Evolutionary conservation across 2,888 invertebrate genomes (phyloP).

Genomic region (Frankliniella intonsa): DNA sequence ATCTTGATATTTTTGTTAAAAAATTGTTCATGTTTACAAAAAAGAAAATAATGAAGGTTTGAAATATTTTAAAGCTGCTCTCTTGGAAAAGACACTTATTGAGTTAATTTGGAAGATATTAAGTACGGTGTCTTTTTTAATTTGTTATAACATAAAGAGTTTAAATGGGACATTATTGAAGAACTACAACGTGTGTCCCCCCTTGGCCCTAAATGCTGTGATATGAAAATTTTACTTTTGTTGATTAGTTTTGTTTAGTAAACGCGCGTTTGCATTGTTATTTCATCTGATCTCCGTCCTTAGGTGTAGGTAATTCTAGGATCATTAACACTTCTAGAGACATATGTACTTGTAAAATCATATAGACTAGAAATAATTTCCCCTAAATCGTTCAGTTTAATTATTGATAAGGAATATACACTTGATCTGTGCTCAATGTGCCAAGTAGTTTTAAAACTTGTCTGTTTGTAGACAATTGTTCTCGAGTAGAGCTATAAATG

Average conservation of each 20-base stretch:
- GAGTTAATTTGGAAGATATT: too few species aligned
- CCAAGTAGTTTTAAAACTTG: not conserved
- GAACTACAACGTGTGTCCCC: not conserved
- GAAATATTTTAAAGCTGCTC: too few species aligned
- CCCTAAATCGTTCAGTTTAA: not conserved
- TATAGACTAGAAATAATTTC: not conserved
- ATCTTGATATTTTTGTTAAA: not conserved
- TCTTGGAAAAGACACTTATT: too few species aligned
- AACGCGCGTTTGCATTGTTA: not conserved
- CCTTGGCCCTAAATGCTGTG: not conserved
- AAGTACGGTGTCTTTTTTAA: not conserved
- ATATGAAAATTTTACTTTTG: not conserved
- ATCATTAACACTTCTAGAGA: too few species aligned
- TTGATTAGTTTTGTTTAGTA: not conserved
- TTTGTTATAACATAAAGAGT: slow-evolving; percentile 18
- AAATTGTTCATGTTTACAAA: not conserved
- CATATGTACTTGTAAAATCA: not conserved
- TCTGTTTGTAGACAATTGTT: too few species aligned
- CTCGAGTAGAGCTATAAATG: not conserved
- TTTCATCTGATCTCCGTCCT: not conserved
- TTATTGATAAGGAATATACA: not conserved
- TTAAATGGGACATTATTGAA: not conserved
- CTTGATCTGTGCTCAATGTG: slow-evolving; percentile 6
- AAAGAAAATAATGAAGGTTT: not conserved
- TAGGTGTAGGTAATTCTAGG: not conserved